Conservation (phyloP, 2,888 invertebrate genomes). For the Nephrocerus scutellatus region DNA sequence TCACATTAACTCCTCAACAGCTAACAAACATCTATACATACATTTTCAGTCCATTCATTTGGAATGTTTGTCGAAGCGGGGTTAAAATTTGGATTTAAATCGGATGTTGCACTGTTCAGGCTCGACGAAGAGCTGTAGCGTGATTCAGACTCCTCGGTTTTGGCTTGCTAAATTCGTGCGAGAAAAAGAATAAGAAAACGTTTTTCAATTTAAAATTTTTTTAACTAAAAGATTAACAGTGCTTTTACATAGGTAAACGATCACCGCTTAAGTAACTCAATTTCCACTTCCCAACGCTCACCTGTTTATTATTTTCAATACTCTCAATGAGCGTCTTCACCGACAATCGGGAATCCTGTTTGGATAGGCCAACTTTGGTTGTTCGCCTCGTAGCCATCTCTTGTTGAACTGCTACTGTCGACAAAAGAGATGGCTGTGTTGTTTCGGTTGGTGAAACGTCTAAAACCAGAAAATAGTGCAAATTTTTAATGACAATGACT, state of each 20-base stretch:
- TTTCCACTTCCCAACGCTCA: constrained; percentile 42
- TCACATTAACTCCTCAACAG: too few relatives aligned
- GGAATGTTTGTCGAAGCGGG: constrained; percentile 23
- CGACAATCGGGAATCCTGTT: constrained; percentile 68
- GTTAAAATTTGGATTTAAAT: constrained; percentile 35
- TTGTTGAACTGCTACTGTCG: constrained; percentile 52
- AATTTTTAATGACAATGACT: background rate
- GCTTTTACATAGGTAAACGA: constrained; percentile 28
- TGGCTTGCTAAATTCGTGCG: constrained; percentile 28
- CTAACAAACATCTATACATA: constrained; percentile 21
- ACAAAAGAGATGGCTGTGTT: constrained; percentile 52
- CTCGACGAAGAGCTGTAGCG: constrained; percentile 61
- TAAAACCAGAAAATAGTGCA: background rate
- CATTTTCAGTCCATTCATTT: constrained; percentile 45
- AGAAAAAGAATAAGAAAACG: constrained; percentile 25
- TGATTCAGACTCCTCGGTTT: constrained; percentile 50
- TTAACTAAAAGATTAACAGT: background rate
- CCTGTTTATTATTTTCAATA: constrained; percentile 79
- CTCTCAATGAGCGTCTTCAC: constrained; percentile 88
- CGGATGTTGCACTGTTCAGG: constrained; percentile 53
- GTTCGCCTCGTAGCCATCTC: constrained; percentile 55
- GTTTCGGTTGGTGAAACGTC: constrained; percentile 11
- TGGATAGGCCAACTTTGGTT: constrained; percentile 49
- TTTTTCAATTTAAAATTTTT: background rate
- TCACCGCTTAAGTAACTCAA: constrained; percentile 14